Evolutionary conservation across 2,888 invertebrate species (phyloP).

Genomic region (Miltochrista miniata): DNA sequence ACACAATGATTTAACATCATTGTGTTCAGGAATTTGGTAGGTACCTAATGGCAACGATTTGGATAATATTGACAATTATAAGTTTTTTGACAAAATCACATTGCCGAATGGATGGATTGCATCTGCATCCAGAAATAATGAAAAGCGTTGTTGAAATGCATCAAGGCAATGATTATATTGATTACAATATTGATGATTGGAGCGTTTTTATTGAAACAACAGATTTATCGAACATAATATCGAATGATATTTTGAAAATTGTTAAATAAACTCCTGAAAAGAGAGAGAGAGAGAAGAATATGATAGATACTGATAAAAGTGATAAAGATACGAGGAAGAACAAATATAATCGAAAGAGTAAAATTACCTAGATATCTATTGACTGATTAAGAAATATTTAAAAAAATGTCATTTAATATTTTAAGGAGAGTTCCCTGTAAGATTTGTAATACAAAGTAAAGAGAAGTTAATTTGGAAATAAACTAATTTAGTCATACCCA

Average conservation of each 20-base stretch:
- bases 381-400: no score
- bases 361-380: no score
- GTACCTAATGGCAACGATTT: conserved; percentile 58
- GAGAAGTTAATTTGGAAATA: no score
- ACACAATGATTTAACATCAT: conserved; percentile 21
- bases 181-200: conserved; percentile 54
- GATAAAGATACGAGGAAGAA: no score
- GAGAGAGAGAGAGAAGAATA: no score
- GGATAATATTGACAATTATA: conserved; percentile 42
- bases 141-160: conserved; percentile 50
- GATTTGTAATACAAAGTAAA: no score
- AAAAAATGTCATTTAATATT: no score
- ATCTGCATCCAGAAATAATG: conserved; percentile 58
- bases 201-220: conserved; percentile 23
- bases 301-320: no score
- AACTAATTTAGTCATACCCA: no score
- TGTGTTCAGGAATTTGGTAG: conserved; percentile 23
- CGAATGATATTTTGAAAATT: conserved; percentile 7
- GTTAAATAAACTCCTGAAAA: background rate
- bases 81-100: conserved; percentile 37
- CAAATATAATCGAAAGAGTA: no score
- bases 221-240: conserved; percentile 20
- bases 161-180: conserved; percentile 62
- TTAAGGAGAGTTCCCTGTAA: no score
- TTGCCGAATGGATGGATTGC: conserved; percentile 50